Conservation (phyloP, 1,140 invertebrate species). For the Drosophila ficusphila region DNA sequence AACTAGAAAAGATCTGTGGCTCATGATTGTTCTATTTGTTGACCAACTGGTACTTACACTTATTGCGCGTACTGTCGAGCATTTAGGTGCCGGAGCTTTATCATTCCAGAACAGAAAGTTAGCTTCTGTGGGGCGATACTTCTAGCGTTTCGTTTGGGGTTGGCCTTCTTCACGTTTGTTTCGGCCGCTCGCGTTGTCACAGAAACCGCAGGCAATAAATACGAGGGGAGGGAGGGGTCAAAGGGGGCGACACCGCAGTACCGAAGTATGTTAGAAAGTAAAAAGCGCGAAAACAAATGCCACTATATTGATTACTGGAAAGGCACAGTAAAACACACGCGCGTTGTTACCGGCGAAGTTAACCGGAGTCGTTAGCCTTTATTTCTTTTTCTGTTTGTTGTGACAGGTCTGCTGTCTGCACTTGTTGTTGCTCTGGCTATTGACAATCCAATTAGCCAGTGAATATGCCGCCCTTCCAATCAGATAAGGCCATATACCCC, state of each 20-base stretch:
- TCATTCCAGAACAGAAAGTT: conserved; percentile 50
- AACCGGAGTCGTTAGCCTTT: conserved; percentile 56
- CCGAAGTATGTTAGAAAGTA: conserved; percentile 52
- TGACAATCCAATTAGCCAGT: conserved; percentile 75
- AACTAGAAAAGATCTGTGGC: too few relatives aligned
- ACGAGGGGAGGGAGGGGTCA: conserved; percentile 1
- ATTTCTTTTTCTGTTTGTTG: conserved; percentile 40
- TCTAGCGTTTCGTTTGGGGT: conserved; percentile 17
- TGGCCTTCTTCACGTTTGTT: conserved; percentile 36
- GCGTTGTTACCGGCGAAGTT: conserved; percentile 54
- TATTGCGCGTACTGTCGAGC: conserved; percentile 64
- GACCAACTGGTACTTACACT: conserved; percentile 57
- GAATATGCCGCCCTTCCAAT: conserved; percentile 33
- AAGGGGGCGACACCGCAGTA: background rate
- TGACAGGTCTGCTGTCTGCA: conserved; percentile 42
- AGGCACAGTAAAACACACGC: conserved; percentile 9
- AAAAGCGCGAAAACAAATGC: conserved; percentile 70
- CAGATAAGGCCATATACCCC: conserved; percentile 11
- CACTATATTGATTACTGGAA: conserved; percentile 75
- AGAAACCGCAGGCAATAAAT: conserved; percentile 50
- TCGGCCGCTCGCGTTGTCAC: conserved; percentile 69
- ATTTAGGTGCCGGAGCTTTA: conserved; percentile 48
- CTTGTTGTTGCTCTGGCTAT: conserved; percentile 31
- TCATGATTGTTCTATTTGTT: background rate
- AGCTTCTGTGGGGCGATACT: conserved; percentile 24